Conservation (phyloP, 1,140 invertebrate genomes). For the Pseudomyrmex concolor region DNA sequence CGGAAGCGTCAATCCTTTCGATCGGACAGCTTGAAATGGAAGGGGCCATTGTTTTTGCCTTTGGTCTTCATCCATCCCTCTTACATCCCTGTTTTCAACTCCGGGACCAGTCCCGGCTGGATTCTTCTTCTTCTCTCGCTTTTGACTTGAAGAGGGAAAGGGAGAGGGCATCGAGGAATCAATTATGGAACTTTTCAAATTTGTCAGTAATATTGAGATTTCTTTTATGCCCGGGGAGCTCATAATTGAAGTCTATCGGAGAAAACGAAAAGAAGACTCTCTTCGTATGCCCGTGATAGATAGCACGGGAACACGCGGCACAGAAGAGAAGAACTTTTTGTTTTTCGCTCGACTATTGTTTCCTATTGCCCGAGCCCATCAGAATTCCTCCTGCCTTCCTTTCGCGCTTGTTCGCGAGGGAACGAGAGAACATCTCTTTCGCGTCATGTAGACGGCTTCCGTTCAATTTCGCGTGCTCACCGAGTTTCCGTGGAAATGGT, state of each 20-base stretch:
- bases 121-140: slow-evolving; percentile 61
- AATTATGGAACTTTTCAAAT: slow-evolving; percentile 86
- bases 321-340: slow-evolving; percentile 79
- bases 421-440: slow-evolving; percentile 69
- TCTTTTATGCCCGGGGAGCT: slow-evolving; percentile 83
- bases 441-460: slow-evolving; percentile 78
- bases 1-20: slow-evolving; percentile 82
- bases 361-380: slow-evolving; percentile 77
- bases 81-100: slow-evolving; percentile 67
- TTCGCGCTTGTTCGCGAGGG: slow-evolving; percentile 53
- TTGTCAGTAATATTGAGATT: slow-evolving; percentile 86
- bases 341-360: slow-evolving; percentile 84
- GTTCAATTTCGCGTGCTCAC: slow-evolving; percentile 80
- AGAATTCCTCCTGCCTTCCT: slow-evolving; percentile 52
- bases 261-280: slow-evolving; percentile 68
- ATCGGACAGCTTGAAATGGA: slow-evolving; percentile 77
- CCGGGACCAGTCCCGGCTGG: not conserved
- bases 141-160: slow-evolving; percentile 50
- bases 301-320: slow-evolving; percentile 53
- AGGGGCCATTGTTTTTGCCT: slow-evolving; percentile 79
- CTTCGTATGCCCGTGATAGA: slow-evolving; percentile 40
- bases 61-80: slow-evolving; percentile 74
- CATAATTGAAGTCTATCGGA: slow-evolving; percentile 85
- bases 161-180: slow-evolving; percentile 78
- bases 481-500: slow-evolving; percentile 64